phyloP scores from a whole-genome alignment of 2,797 vertebrate genomes.

The Enteromius mattozi region DNA sequence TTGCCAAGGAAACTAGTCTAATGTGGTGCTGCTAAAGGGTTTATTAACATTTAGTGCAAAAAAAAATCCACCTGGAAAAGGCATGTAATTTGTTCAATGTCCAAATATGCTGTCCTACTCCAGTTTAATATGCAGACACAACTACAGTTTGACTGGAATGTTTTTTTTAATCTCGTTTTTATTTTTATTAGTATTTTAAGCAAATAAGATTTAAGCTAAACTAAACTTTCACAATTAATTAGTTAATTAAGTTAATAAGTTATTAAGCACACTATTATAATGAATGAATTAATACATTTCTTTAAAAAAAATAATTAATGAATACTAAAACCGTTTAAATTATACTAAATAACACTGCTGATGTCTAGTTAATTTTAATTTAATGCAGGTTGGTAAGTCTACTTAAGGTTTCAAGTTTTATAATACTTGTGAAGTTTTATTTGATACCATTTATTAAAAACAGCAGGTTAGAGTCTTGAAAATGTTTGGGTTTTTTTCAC shows the following conservation, averaged over 20 bases:
- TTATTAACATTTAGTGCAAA: constrained; percentile 18
- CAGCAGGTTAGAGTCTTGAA: no score
- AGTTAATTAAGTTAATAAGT: neutral
- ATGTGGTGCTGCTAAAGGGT: constrained; percentile 5
- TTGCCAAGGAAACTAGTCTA: constrained; percentile 55
- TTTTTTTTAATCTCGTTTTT: neutral
- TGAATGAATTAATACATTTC: no score
- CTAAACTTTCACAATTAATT: neutral
- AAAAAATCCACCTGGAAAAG: neutral
- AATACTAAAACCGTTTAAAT: neutral
- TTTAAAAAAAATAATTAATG: neutral
- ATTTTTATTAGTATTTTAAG: neutral
- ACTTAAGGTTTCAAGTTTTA: neutral
- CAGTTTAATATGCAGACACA: neutral
- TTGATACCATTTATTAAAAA: neutral
- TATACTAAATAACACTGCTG: neutral
- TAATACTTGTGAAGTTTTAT: neutral
- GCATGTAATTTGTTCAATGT: neutral
- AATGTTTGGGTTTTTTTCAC: neutral
- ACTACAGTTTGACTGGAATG: neutral
- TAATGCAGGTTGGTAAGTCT: no score
- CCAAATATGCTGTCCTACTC: neutral
- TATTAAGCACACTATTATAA: neutral
- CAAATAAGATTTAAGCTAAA: neutral
- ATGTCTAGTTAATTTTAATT: neutral